Evolutionary conservation across 1,140 invertebrate species (phyloP), one percentile per base, ranked within the genome.

Genomic region (Saccostrea glomerata): DNA sequence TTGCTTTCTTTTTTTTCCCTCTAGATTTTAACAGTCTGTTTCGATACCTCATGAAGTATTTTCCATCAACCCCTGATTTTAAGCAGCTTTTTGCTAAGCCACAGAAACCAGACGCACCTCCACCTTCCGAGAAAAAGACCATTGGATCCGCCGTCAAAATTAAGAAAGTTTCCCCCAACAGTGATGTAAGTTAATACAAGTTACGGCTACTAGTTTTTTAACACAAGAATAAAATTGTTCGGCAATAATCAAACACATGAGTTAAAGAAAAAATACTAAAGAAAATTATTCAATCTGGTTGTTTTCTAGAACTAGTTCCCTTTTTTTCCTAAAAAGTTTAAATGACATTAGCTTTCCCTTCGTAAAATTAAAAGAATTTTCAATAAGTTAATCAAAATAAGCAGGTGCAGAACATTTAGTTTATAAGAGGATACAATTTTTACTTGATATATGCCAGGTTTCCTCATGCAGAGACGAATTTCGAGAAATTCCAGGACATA

Each of bases 1-100:
- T 20, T 1, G 56, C 1, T 4, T 63, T 63, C 58, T 63, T 63
- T 63, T 20, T 60, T 63, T 3, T 30, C 25, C 9, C 12, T 0
- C 70, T 73, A 20, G 58, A 63, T 3, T 30, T 30, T 30, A 36
- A 77, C 13, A 15, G 25, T 25, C 15, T 77, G 30, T 77, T 77
- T 77, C 70, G 70, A 36, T 77, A 77, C 30, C 70, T 77, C 13
- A 11, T 77, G 70, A 77, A 77, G 25, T 36, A 77, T 77, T 77
- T 77, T 30, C 70, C 70, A 13, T 25, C 70, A 4, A 77, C 70
- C 3, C 70, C 70, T 40, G 30, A 77, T 30, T 25, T 77, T 0
- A 77, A 77, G 11, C 70, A 77, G 15, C 23, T 77, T 9, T 77
- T 77, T 36, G 70, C 23, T 13, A 77, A 77, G 30, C 12, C 9